Evolutionary conservation across 2,888 invertebrate genomes (phyloP).

Genomic region (Glaucopsyche alexis): DNA sequence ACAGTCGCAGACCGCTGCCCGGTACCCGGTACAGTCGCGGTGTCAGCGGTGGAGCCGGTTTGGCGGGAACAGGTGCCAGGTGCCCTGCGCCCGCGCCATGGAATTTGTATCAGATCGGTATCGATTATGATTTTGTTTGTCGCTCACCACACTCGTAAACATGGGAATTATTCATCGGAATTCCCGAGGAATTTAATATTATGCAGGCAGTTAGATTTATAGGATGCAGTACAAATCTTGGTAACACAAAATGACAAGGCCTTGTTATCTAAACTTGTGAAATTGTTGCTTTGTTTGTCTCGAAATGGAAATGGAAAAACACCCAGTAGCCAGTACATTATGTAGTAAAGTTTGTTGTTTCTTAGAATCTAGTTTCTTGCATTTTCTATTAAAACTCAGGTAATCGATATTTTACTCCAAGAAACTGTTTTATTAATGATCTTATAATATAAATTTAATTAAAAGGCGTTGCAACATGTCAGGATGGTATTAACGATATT

Average conservation of each 20-base stretch:
- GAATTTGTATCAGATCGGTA: slow-evolving; percentile 25
- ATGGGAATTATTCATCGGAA: neutral
- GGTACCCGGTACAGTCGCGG: slow-evolving; percentile 3
- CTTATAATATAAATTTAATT: neutral
- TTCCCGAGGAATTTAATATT: neutral
- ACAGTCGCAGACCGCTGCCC: slow-evolving; percentile 1
- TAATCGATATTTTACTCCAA: neutral
- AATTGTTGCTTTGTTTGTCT: too few relatives aligned
- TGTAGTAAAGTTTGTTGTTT: too few relatives aligned
- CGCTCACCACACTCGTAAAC: slow-evolving; percentile 6
- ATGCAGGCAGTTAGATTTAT: neutral
- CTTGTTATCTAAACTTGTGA: too few relatives aligned
- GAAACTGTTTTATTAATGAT: neutral
- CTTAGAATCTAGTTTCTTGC: too few relatives aligned
- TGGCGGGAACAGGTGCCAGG: slow-evolving; percentile 24
- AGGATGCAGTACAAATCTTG: too few relatives aligned
- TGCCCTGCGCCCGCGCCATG: slow-evolving; percentile 13
- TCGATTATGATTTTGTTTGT: slow-evolving; percentile 16
- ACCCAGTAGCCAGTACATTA: too few relatives aligned
- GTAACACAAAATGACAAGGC: too few relatives aligned
- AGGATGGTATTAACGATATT: slow-evolving; percentile 14
- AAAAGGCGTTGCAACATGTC: neutral
- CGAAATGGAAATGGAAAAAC: too few relatives aligned
- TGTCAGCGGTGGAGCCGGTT: neutral
- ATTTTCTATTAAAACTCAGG: too few relatives aligned